These are phyloP conservation scores for Cochlearius cochlearius DNA, from an alignment of 2,113 vertebrate genomes.

Conservation along the genomic window DNA sequence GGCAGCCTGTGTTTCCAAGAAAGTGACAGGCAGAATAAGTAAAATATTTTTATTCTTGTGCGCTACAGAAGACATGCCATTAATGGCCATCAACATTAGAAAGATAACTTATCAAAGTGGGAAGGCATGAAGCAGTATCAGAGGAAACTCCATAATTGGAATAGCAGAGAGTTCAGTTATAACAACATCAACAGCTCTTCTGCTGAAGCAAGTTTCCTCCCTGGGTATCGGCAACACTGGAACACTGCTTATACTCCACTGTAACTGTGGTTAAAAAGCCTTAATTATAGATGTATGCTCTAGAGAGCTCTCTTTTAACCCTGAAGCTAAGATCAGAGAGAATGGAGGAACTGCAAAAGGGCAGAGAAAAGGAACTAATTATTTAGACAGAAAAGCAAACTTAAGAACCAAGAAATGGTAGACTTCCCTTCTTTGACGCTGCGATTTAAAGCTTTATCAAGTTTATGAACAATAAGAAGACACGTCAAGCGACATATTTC, in stretches of 20 bases:
- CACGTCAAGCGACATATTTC: neutral
- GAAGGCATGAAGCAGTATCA: neutral
- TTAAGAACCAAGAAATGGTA: neutral
- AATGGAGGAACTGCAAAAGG: conserved; percentile 7
- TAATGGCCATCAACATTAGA: neutral
- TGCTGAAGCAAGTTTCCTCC: neutral
- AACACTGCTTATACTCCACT: neutral
- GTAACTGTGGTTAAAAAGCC: conserved; percentile 29
- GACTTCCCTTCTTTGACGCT: neutral
- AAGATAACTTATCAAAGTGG: neutral
- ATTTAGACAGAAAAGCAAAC: conserved; percentile 29
- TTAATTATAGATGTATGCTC: conserved; percentile 36
- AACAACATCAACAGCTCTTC: neutral
- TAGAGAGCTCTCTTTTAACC: conserved; percentile 35
- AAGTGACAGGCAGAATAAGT: neutral
- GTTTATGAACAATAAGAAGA: neutral
- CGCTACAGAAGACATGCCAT: neutral
- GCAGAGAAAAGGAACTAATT: conserved; percentile 8
- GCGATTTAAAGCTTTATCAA: neutral
- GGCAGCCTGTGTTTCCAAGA: neutral
- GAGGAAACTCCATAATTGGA: neutral
- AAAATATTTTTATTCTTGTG: neutral
- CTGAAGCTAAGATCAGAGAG: conserved; percentile 44
- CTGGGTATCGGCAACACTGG: neutral
- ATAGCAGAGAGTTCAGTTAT: neutral